These are phyloP conservation scores for Chalcosyrphus nemorum DNA, from an alignment of 2,888 invertebrate genomes.

Conservation along the genomic window DNA sequence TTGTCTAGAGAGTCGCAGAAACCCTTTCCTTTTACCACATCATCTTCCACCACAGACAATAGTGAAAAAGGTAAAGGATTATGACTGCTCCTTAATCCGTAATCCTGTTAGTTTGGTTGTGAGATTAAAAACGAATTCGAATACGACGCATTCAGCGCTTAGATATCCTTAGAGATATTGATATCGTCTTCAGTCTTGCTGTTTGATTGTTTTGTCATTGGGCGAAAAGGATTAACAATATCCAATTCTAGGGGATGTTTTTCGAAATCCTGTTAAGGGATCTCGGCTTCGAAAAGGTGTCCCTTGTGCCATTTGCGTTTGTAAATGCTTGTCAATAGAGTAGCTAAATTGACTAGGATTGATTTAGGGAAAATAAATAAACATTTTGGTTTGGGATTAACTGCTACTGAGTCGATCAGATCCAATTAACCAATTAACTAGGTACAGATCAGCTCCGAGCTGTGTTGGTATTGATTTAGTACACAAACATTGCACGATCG, in stretches of 20 bases:
- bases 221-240: constrained; percentile 54
- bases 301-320: constrained; percentile 38
- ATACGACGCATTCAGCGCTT: constrained; percentile 10
- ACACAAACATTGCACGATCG: background rate
- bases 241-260: constrained; percentile 41
- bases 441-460: background rate
- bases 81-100: constrained; percentile 55
- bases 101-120: constrained; percentile 72
- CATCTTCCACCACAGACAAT: constrained; percentile 9
- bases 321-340: constrained; percentile 69
- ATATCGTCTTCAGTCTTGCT: constrained; percentile 55
- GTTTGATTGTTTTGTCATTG: constrained; percentile 69
- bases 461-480: constrained; percentile 25
- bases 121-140: constrained; percentile 56
- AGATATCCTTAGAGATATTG: constrained; percentile 42
- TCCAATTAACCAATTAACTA: constrained; percentile 68
- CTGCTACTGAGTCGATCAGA: constrained; percentile 70
- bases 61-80: constrained; percentile 44
- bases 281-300: constrained; percentile 45
- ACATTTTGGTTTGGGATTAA: constrained; percentile 70
- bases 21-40: constrained; percentile 28
- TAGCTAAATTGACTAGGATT: constrained; percentile 59
- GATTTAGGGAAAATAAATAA: constrained; percentile 68
- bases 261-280: constrained; percentile 67
- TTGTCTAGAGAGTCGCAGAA: constrained; percentile 23